Evolutionary conservation across 1,140 invertebrate species (phyloP).

Genomic region (Brachionus asplanchnoidis): DNA sequence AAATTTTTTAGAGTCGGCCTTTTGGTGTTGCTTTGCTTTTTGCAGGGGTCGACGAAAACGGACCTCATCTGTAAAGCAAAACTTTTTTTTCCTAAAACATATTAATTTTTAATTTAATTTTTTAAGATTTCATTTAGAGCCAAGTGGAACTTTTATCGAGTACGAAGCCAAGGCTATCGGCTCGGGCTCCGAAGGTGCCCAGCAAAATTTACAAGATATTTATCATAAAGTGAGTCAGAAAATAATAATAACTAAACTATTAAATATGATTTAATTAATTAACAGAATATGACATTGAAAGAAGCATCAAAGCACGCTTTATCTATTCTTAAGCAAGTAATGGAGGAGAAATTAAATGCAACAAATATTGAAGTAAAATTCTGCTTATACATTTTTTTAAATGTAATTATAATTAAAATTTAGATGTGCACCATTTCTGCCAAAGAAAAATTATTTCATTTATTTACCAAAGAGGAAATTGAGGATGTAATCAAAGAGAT

Average conservation of each 20-base stretch:
- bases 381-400: not conserved
- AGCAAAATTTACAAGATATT: constrained; percentile 85
- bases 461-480: constrained; percentile 40
- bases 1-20: constrained; percentile 70
- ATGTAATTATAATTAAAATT: not conserved
- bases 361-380: constrained; percentile 85
- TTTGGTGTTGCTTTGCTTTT: constrained; percentile 85
- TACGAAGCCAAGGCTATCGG: constrained; percentile 99
- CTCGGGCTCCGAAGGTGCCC: constrained; percentile 96
- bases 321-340: constrained; percentile 96
- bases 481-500: constrained; percentile 41
- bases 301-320: constrained; percentile 86
- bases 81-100: not conserved
- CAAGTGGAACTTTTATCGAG: constrained; percentile 90
- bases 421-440: not conserved
- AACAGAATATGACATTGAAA: constrained; percentile 87
- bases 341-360: constrained; percentile 97
- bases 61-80: constrained; percentile 60
- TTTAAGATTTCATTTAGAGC: constrained; percentile 88
- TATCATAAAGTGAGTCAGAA: constrained; percentile 68
- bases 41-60: constrained; percentile 62
- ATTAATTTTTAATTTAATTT: constrained; percentile 10
- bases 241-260: not conserved
- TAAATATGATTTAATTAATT: constrained; percentile 47
- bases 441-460: not conserved